These are phyloP conservation scores for Schizopygopsis malacanthus DNA, from an alignment of 2,797 vertebrate genomes.

Conservation along the genomic window DNA sequence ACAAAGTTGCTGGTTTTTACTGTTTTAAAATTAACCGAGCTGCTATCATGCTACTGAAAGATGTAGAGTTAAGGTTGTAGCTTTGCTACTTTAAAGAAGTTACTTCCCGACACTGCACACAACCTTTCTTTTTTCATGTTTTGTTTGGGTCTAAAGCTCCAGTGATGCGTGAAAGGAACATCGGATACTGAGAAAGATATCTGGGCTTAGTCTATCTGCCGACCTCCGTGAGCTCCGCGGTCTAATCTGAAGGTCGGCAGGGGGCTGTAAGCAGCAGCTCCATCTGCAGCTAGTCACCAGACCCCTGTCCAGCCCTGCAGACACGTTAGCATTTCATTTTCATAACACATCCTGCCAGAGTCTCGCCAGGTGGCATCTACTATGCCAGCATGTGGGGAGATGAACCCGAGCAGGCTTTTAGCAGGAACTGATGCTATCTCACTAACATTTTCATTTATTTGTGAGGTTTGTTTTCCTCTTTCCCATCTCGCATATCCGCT, in stretches of 20 bases:
- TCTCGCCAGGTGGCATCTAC: constrained; percentile 47
- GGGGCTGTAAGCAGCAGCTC: constrained; percentile 17
- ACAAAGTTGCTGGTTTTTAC: not conserved
- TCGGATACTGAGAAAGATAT: constrained; percentile 64
- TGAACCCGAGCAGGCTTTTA: constrained; percentile 42
- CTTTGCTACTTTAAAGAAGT: constrained; percentile 13
- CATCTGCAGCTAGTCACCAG: constrained; percentile 44
- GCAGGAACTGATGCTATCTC: constrained; percentile 49
- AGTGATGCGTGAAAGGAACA: constrained; percentile 49
- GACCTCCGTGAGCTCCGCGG: constrained; percentile 68
- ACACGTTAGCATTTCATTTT: constrained; percentile 46
- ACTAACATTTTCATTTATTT: constrained; percentile 43
- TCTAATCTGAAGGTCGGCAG: constrained; percentile 55
- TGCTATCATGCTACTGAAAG: not conserved
- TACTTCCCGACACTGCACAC: not conserved
- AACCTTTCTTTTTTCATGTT: constrained; percentile 47
- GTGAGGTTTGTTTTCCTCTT: constrained; percentile 50
- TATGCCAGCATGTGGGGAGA: constrained; percentile 3
- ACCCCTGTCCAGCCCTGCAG: constrained; percentile 42
- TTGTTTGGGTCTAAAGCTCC: constrained; percentile 45
- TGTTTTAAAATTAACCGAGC: not conserved
- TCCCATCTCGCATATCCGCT: constrained; percentile 42
- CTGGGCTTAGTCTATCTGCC: constrained; percentile 70
- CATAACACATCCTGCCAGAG: constrained; percentile 36
- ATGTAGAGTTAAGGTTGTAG: not conserved